phyloP scores from a whole-genome alignment of 2,888 invertebrate species.

The Tipula lateralis region DNA sequence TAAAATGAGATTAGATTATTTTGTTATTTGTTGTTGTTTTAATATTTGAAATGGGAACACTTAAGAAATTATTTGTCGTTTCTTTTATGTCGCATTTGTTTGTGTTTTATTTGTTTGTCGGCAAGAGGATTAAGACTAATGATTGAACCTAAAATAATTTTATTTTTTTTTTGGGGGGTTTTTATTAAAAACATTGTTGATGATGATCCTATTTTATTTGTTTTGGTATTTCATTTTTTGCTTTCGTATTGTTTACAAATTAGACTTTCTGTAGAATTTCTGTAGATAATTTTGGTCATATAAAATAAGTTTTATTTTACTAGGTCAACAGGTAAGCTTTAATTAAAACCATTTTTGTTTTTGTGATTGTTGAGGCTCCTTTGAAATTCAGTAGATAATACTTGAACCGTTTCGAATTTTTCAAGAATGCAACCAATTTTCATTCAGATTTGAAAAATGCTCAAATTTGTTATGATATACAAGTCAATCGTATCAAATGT shows the following conservation, averaged over 20 bases:
- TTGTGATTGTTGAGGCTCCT: too few relatives aligned
- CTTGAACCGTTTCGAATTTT: too few relatives aligned
- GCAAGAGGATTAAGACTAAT: conserved; percentile 5
- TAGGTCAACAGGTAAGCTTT: too few relatives aligned
- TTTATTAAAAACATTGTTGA: background rate
- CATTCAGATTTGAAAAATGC: too few relatives aligned
- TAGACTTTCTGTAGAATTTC: background rate
- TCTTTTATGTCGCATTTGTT: background rate
- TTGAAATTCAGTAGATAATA: too few relatives aligned
- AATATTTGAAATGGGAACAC: conserved; percentile 19
- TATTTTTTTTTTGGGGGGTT: background rate
- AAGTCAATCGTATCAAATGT: too few relatives aligned
- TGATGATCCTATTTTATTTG: background rate
- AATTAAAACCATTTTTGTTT: too few relatives aligned
- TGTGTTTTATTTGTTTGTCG: background rate
- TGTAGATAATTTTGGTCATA: background rate
- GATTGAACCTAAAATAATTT: background rate
- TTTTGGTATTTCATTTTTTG: background rate
- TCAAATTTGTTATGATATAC: too few relatives aligned
- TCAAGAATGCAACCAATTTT: too few relatives aligned
- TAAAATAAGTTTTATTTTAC: background rate
- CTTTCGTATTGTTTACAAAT: background rate
- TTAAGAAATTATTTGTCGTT: conserved; percentile 11
- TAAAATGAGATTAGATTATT: background rate
- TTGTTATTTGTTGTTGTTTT: background rate